These are phyloP conservation scores for Fragum fragum DNA, from an alignment of 2,888 invertebrate species.

Conservation along the genomic window DNA sequence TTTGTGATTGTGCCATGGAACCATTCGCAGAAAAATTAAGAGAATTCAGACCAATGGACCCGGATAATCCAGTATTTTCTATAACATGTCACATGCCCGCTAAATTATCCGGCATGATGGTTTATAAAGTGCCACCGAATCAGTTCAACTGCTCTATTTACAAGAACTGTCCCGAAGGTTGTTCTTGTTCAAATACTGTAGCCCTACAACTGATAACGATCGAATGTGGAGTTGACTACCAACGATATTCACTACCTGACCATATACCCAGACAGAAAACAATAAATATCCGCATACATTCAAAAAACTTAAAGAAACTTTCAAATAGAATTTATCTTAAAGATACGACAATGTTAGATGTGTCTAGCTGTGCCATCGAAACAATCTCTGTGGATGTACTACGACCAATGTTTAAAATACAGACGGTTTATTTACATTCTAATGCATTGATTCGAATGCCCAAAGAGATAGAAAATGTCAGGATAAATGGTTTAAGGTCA, in stretches of 20 bases:
- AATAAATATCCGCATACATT: conserved; percentile 36
- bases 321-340: conserved; percentile 42
- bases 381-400: conserved; percentile 44
- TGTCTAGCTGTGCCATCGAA: conserved; percentile 52
- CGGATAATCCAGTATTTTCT: conserved; percentile 48
- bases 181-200: conserved; percentile 40
- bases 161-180: conserved; percentile 37
- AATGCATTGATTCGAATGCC: conserved; percentile 62
- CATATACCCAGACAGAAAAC: neutral
- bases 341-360: conserved; percentile 45
- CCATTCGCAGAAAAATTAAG: conserved; percentile 13
- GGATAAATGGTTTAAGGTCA: conserved; percentile 26
- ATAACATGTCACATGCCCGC: conserved; percentile 38
- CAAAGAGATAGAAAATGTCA: conserved; percentile 38
- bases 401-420: conserved; percentile 28
- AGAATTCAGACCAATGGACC: conserved; percentile 36
- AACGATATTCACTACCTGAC: conserved; percentile 6
- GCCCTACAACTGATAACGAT: conserved; percentile 34
- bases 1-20: conserved; percentile 55
- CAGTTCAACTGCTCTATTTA: conserved; percentile 52
- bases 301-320: conserved; percentile 47
- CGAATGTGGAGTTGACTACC: conserved; percentile 16
- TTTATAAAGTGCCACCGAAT: conserved; percentile 15
- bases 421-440: conserved; percentile 48
- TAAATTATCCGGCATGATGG: conserved; percentile 32